A percentile compares a stretch with the other conserved stretches of the same genome.
Evolutionary conservation across 2,113 vertebrate species (phyloP).

Genomic region (Sebastes schlegelii): DNA sequence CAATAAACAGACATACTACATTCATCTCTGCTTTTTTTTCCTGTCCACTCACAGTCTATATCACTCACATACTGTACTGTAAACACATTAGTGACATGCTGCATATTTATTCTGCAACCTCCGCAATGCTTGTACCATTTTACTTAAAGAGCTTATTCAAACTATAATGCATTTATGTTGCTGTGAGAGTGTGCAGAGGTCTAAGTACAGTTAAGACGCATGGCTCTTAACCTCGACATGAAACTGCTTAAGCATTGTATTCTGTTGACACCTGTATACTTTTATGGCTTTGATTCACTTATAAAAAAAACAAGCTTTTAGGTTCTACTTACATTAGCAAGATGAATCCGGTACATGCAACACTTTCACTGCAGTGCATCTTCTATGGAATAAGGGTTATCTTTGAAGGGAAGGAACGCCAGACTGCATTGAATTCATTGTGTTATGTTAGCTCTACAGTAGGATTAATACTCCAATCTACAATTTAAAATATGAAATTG

Average conservation of each 20-base stretch:
- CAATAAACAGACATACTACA: not conserved
- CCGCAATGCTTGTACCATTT: not conserved
- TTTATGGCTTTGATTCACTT: not conserved
- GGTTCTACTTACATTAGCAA: not conserved
- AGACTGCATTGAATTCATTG: too few relatives aligned
- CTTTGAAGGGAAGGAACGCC: not conserved
- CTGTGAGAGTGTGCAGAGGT: not conserved
- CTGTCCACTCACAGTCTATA: constrained; percentile 2
- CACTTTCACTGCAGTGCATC: not conserved
- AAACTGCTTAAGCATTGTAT: not conserved
- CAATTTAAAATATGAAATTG: not conserved
- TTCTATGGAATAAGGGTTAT: not conserved
- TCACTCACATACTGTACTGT: not conserved
- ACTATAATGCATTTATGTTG: not conserved
- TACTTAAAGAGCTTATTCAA: not conserved
- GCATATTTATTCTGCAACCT: constrained; percentile 3
- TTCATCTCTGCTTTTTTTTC: not conserved
- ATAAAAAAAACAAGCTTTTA: not conserved
- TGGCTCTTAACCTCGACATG: not conserved
- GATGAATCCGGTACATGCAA: not conserved
- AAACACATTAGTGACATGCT: constrained; percentile 8
- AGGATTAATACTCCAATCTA: not conserved
- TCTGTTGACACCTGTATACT: not conserved
- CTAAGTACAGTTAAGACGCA: not conserved
- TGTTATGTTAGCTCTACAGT: not conserved